Percentiles rank a stretch among this genome's conserved stretches.
Evolutionary conservation across 2,797 vertebrate genomes (phyloP).

Genomic region (Gallirallus australis): DNA sequence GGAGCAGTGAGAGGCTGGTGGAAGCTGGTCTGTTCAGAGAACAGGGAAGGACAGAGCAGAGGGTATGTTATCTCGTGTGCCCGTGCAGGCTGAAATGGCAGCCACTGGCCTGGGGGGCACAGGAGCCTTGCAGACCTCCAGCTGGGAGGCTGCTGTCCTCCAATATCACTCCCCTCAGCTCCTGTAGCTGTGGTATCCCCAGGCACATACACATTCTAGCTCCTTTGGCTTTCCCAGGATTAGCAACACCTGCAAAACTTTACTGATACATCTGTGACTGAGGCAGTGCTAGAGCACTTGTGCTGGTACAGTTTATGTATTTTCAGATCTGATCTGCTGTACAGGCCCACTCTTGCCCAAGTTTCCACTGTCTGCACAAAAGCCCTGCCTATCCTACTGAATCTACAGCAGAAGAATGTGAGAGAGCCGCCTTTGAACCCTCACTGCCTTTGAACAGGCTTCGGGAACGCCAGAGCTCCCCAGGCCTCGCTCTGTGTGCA

Average conservation of each 20-base stretch:
- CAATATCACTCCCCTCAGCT: background rate
- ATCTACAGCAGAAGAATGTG: fast-evolving
- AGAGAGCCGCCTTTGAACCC: background rate
- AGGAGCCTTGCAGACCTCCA: background rate
- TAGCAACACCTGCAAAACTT: background rate
- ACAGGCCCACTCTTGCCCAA: background rate
- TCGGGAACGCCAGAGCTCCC: background rate
- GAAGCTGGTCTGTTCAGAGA: background rate
- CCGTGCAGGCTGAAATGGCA: fast-evolving
- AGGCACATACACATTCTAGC: background rate
- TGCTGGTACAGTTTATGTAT: background rate
- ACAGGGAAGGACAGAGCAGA: background rate
- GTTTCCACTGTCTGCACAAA: background rate
- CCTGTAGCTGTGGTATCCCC: background rate
- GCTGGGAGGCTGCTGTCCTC: background rate
- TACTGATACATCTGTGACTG: background rate
- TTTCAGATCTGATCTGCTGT: background rate
- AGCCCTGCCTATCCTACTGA: background rate
- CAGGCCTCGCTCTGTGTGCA: background rate
- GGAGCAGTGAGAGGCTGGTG: background rate
- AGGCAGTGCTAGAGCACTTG: background rate
- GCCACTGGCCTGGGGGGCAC: background rate
- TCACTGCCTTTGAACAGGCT: background rate
- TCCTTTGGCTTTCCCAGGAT: background rate
- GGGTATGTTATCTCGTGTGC: background rate